Percentiles rank a stretch among this genome's conserved stretches.
These are phyloP conservation scores for Ia io DNA, from an alignment of 2,113 vertebrate species.

Conservation along the genomic window DNA sequence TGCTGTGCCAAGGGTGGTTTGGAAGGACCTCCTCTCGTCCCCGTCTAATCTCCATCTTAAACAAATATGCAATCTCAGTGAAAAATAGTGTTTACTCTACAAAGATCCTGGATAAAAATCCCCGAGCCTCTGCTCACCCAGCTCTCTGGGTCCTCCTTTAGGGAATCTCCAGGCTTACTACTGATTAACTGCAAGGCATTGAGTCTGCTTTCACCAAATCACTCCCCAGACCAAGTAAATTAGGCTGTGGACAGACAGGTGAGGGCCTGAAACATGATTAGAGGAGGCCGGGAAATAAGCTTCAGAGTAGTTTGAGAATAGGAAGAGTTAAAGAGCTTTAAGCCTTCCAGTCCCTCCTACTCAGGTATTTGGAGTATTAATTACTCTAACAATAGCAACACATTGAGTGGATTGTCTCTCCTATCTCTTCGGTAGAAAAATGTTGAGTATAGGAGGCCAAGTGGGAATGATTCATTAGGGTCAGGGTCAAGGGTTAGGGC, in stretches of 20 bases:
- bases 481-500: constrained; percentile 72
- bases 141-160: background rate
- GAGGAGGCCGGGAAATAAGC: background rate
- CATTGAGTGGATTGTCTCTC: constrained; percentile 42
- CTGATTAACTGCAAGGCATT: background rate
- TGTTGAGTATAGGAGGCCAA: constrained; percentile 63
- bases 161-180: background rate
- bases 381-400: constrained; percentile 75
- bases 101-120: background rate
- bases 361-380: constrained; percentile 57
- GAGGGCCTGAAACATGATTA: background rate
- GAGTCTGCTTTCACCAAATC: background rate
- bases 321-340: constrained; percentile 37
- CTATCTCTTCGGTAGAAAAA: constrained; percentile 52
- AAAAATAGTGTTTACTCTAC: background rate
- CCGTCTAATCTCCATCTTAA: background rate
- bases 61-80: background rate
- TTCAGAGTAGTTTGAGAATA: constrained; percentile 13
- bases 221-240: background rate
- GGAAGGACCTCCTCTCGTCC: background rate
- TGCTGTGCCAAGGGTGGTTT: background rate
- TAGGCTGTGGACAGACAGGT: background rate
- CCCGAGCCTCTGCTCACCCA: background rate
- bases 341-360: background rate
- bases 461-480: constrained; percentile 71